phyloP scores from a whole-genome alignment of 2,113 vertebrate genomes.

The Pyxicephalus adspersus region DNA sequence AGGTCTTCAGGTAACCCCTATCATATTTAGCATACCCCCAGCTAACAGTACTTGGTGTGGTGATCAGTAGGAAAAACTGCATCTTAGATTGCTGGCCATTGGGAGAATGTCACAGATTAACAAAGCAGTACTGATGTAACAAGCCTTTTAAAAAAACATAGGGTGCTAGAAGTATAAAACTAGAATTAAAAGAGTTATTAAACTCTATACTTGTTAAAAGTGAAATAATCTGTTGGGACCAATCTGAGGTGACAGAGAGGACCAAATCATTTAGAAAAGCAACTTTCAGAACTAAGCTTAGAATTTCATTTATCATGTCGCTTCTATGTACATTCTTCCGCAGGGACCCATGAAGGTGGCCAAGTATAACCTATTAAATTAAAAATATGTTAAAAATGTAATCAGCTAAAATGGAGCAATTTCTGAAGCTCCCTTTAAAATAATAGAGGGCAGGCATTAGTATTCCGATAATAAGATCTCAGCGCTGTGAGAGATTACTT shows the following conservation, averaged over 20 bases:
- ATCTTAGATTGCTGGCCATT: too few relatives aligned
- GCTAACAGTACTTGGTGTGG: too few relatives aligned
- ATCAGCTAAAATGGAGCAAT: constrained; percentile 52
- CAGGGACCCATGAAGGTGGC: neutral
- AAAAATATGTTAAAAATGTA: constrained; percentile 45
- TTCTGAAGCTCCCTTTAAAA: constrained; percentile 32
- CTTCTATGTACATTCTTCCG: constrained; percentile 11
- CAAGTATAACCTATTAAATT: constrained; percentile 17
- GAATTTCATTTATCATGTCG: neutral
- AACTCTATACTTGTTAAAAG: too few relatives aligned
- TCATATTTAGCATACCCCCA: too few relatives aligned
- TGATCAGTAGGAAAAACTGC: too few relatives aligned
- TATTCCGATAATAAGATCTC: constrained; percentile 27
- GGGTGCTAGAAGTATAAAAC: too few relatives aligned
- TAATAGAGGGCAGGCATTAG: constrained; percentile 47
- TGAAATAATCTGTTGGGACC: neutral
- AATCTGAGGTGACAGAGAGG: neutral
- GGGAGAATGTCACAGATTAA: too few relatives aligned
- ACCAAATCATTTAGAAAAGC: neutral
- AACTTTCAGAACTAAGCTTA: neutral
- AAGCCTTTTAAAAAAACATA: too few relatives aligned
- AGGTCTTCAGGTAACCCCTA: too few relatives aligned
- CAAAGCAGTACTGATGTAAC: too few relatives aligned
- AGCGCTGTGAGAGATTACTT: constrained; percentile 11
- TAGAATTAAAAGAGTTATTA: too few relatives aligned